Conservation (phyloP, 2,113 vertebrate genomes). For the Acrocephalus arundinaceus region DNA sequence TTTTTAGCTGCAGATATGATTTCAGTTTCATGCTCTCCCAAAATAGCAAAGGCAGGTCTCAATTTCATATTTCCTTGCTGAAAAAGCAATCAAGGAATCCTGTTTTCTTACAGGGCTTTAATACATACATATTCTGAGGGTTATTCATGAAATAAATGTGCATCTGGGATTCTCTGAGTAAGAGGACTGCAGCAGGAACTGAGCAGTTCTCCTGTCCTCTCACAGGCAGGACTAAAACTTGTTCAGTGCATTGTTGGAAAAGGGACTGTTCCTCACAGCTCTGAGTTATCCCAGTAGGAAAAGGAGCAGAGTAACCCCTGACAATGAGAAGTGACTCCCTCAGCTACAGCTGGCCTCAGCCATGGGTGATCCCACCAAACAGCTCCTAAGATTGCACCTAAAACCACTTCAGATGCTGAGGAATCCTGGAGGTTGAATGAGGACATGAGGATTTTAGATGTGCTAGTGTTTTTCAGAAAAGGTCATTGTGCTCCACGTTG, state of each 20-base stretch:
- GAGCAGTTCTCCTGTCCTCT: not conserved
- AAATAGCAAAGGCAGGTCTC: slow-evolving; percentile 35
- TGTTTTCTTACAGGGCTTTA: not conserved
- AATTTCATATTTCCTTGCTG: slow-evolving; percentile 24
- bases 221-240: not conserved
- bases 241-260: not conserved
- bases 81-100: slow-evolving; percentile 10
- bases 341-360: not conserved
- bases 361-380: not conserved
- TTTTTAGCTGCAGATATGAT: slow-evolving; percentile 63
- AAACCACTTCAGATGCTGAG: not conserved
- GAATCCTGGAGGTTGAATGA: not conserved
- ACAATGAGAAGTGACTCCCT: not conserved
- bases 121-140: not conserved
- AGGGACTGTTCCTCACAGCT: not conserved
- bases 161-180: not conserved
- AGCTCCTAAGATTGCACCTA: not conserved
- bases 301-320: not conserved
- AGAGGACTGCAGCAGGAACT: not conserved
- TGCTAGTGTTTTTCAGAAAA: not conserved
- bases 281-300: not conserved
- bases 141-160: not conserved
- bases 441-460: not conserved
- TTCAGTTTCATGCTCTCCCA: slow-evolving; percentile 43
- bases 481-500: rapidly evolving